phyloP scores from a whole-genome alignment of 2,113 vertebrate genomes.

The Nibea coibor region DNA sequence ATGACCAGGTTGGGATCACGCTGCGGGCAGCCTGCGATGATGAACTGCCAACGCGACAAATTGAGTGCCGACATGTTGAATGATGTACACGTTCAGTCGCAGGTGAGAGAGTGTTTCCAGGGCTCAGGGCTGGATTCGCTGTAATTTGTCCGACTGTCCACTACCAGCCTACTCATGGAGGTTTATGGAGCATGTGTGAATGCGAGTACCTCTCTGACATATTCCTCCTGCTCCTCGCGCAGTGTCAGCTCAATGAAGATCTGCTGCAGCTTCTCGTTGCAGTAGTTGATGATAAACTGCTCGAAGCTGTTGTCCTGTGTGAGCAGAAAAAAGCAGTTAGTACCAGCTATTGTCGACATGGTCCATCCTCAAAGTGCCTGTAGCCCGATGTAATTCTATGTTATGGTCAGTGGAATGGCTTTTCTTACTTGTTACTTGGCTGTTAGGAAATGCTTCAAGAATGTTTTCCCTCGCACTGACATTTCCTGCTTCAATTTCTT shows the following conservation, averaged over 20 bases:
- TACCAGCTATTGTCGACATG: neutral
- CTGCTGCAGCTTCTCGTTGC: conserved; percentile 98
- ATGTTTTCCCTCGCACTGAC: neutral
- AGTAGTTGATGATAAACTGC: conserved; percentile 99
- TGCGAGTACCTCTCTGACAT: conserved; percentile 90
- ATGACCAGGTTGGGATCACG: conserved; percentile 3
- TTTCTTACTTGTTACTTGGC: neutral
- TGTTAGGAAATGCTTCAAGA: neutral
- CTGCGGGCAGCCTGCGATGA: conserved; percentile 1
- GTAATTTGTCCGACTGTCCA: conserved; percentile 11
- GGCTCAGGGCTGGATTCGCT: neutral
- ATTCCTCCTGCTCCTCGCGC: conserved; percentile 98
- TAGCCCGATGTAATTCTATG: neutral
- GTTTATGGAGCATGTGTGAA: neutral
- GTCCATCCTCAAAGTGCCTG: neutral
- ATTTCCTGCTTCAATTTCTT: neutral
- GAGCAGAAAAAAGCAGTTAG: conserved; percentile 26
- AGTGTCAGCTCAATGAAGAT: conserved; percentile 99
- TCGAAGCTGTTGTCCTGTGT: conserved; percentile 98
- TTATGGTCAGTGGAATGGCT: neutral
- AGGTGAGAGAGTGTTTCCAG: neutral
- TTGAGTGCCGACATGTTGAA: conserved; percentile 11
- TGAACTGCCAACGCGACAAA: conserved; percentile 8
- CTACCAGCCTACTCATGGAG: neutral
- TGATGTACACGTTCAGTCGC: conserved; percentile 5